Percentiles rank a stretch among this genome's conserved stretches.
These are phyloP conservation scores for Albula goreensis DNA, from an alignment of 2,113 vertebrate genomes.

Conservation along the genomic window DNA sequence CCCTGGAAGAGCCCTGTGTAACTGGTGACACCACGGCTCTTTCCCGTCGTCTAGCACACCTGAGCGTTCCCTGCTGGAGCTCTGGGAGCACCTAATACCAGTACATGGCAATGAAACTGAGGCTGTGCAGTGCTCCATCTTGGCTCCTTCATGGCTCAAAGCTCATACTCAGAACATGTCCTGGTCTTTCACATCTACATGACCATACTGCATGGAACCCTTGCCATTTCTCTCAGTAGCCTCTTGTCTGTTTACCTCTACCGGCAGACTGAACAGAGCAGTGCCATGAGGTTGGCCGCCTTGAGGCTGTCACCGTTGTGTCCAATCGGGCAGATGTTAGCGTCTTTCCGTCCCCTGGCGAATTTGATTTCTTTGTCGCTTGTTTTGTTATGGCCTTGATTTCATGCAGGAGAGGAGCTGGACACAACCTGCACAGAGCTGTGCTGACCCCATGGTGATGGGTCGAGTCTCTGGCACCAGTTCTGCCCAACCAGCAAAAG, in stretches of 20 bases:
- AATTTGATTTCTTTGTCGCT: neutral
- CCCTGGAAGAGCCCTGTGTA: no score
- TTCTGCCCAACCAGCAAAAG: neutral
- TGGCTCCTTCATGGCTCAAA: no score
- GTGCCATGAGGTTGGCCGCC: neutral
- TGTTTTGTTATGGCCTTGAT: neutral
- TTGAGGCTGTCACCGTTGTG: neutral
- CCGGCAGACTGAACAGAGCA: no score
- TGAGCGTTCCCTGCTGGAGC: no score
- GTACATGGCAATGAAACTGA: no score
- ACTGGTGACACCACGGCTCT: no score
- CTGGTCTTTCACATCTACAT: neutral
- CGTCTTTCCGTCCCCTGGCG: neutral
- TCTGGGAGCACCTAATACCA: no score
- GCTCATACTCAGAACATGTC: neutral
- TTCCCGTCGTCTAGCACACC: no score
- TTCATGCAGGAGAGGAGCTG: neutral
- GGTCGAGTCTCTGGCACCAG: neutral
- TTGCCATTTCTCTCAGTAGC: neutral
- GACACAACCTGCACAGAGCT: neutral
- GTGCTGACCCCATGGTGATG: neutral
- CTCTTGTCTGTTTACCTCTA: neutral
- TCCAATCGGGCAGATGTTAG: neutral
- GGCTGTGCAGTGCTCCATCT: no score
- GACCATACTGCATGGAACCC: neutral